Evolutionary conservation across 2,113 vertebrate genomes (phyloP), one percentile per base, ranked within the genome.

Genomic region (Coryphaenoides rupestris): DNA sequence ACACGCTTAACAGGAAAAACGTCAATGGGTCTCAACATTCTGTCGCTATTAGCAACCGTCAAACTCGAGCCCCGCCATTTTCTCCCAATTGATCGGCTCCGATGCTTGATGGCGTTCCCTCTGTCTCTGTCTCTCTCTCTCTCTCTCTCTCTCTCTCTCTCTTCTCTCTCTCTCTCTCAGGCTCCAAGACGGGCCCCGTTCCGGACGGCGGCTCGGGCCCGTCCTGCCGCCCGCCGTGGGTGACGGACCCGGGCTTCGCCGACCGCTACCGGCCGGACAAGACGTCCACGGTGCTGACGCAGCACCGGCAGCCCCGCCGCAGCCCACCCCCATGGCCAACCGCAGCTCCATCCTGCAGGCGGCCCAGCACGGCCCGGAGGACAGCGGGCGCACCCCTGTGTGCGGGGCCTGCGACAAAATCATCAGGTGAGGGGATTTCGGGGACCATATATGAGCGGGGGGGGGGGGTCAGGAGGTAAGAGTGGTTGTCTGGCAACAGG

Each of bases 291-390:
- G 92, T 98, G 17, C 77, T 99, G 90, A 99, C 95, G 70, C 94
- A 94, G 83, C 94, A 98, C 88, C 93, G 89, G 82, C 94, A 99
- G 87, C 95, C 91, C 0, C 94, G n/a, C n/a, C 90, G 72, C 92
- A 93, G 0, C 97, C 91, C 0, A 99, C 97, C 0, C 97, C 97
- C 4, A 92, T 94, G 90, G 90, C 98, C 90, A 98, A 90, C 91
- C 95, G 96, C 77, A 96, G 91, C 88, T 98, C 97, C 81, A 99
- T 99, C 12, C 77, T 98, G 70, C 97, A 98, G 90, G 97, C 97
- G 0, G 97, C 95, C 0, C 94, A 95, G 88, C 94, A 86, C 74
- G 71, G 80, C 1, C 82, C 94, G 0, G 88, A 92, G 17, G 90
- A 89, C 73, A 83, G 83, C 0, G 90, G 90, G 72, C 90, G 93